Percentiles rank a stretch among this genome's conserved stretches.
phyloP scores from a whole-genome alignment of 2,797 vertebrate genomes.

The Pagetopsis macropterus region DNA sequence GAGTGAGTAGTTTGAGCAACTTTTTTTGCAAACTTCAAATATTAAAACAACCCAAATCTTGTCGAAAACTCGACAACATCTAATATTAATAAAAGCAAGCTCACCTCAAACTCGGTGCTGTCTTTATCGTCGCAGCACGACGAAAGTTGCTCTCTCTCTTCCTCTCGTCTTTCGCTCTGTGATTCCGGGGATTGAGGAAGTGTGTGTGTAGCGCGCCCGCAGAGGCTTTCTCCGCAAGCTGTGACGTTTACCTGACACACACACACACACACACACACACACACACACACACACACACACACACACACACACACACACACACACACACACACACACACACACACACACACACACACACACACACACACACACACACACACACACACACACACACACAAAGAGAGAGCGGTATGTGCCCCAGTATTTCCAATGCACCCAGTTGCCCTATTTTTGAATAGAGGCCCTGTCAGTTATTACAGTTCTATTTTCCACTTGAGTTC shows the following conservation, averaged over 20 bases:
- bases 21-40: conserved; percentile 28
- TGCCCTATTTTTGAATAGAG: conserved; percentile 52
- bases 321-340: conserved; percentile 1
- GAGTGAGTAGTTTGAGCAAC: neutral
- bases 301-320: conserved; percentile 7
- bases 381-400: neutral
- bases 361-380: conserved; percentile 1
- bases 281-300: conserved; percentile 3
- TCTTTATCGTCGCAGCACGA: conserved; percentile 19
- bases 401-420: neutral
- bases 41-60: neutral
- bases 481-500: neutral
- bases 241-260: conserved; percentile 79
- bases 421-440: neutral
- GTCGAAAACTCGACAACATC: neutral
- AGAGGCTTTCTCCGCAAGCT: conserved; percentile 56
- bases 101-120: conserved; percentile 61
- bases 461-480: conserved; percentile 8
- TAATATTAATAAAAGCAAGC: neutral
- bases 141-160: conserved; percentile 54
- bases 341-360: conserved; percentile 9
- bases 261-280: conserved; percentile 8
- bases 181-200: conserved; percentile 83
- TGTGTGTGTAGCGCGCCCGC: conserved; percentile 68
- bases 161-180: conserved; percentile 59